Evolutionary conservation across 2,888 invertebrate genomes (phyloP), one percentile per base, ranked within the genome.

Genomic region (Seira musarum): DNA sequence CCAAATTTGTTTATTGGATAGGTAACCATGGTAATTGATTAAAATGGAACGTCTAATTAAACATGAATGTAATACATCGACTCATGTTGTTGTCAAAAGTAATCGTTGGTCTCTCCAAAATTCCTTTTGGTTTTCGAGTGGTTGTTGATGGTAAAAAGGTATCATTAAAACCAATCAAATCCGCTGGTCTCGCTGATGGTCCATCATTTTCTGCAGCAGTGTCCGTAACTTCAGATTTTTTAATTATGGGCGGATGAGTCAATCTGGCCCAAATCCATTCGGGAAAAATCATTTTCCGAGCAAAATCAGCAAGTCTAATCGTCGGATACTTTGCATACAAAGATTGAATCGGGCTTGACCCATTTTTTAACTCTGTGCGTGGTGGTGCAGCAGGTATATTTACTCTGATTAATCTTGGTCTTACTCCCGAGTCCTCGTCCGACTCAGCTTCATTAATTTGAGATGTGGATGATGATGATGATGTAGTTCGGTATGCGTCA

Each of bases 61-160:
- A n/a, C n/a, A n/a, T n/a, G n/a, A n/a, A n/a, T n/a, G n/a, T n/a
- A 5, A 8, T 30, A 30, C 30, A 85, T 83, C 85, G 68, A 60
- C 82, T 85, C 71, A 85, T 82, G 69, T 84, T 85, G 63, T 85
- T 86, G 66, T 86, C 86, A 75, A 84, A 85, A 0, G 84, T 83
- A 61, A 86, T 84, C 10, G 85, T 80, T 24, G 85, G 84, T 49
- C 82, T 63, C 64, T 79, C 82, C 35, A 80, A 75, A 70, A 80
- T 75, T 19, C 74, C 75, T 53, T 80, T 80, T 6, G 83, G 82
- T 13, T 70, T 63, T 57, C 64, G 13, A 49, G 77, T 80, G 17
- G 77, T 81, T 1, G 81, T 72, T 0, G 75, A 64, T 1, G 75
- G 79, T 6, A 75, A 13, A 40, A 70, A 70, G 1, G 74, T 67